Base-by-base conservation (phyloP, 2,888 invertebrate genomes). In the Nebria salina region DNA sequence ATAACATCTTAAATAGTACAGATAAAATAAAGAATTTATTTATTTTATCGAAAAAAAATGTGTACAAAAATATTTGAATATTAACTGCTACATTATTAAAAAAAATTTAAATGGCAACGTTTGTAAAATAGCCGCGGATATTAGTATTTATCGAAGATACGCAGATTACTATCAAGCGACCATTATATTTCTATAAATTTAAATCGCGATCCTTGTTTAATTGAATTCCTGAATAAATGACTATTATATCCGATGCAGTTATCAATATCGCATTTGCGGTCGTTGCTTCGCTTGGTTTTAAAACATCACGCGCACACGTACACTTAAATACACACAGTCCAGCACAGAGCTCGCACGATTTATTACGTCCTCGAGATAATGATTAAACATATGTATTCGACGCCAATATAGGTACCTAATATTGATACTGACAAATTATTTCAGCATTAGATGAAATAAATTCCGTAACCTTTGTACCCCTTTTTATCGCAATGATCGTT, bases 201-300 rank as follows among this genome's bases (percentile, higher is more conserved):
- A 80, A 80, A 75, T 80, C 80, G 75, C 72, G 42, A 54, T 80
- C 80, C 74, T 75, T 72, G 75, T 80, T 80, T 80, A 75, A 80
- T 80, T 80, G 80, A 80, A 80, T 80, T 80, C 80, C 72, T 72
- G 65, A 80, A 80, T 80, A 80, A 75, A 80, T 80, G 80, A 80
- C 80, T 80, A 80, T 80, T 75, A 75, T 80, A 80, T 80, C 80
- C 75, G 80, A 68, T 75, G 70, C 80, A 80, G 65, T 75, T 75
- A 80, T 80, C 75, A 80, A 80, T 75, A 80, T 80, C 80, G 72
- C 75, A 80, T 80, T 80, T 80, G 75, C 80, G 80, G 80, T 80
- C 75, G 68, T 70, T 26, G 75, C 75, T 75, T 75, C 75, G 75
- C 25, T 80, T 80, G 75, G 80, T 75, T 80, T 70, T 75, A 65